Conservation (phyloP, 2,888 invertebrate genomes). For the Cenopis cana region DNA sequence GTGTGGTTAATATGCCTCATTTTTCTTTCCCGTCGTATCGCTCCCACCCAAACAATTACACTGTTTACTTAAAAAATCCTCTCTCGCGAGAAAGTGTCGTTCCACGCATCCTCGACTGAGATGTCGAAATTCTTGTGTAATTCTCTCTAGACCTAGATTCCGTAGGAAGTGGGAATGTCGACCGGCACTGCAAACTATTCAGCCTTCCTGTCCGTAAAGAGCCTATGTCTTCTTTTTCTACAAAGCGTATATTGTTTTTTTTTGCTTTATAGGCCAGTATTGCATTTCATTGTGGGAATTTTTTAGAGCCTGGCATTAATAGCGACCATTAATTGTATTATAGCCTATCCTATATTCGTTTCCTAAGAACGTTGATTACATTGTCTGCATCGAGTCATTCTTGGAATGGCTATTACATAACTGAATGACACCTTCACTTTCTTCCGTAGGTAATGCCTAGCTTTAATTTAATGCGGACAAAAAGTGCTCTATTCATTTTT, state of each 20-base stretch:
- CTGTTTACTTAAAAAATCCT: slow-evolving; percentile 35
- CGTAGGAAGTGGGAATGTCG: slow-evolving; percentile 50
- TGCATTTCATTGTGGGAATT: slow-evolving; percentile 65
- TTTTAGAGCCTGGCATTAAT: slow-evolving; percentile 58
- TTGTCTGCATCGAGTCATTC: slow-evolving; percentile 27
- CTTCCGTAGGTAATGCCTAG: slow-evolving; percentile 41
- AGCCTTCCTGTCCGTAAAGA: neutral
- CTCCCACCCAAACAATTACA: slow-evolving; percentile 18
- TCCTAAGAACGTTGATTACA: slow-evolving; percentile 28
- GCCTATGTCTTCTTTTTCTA: slow-evolving; percentile 1
- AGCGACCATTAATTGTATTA: slow-evolving; percentile 49
- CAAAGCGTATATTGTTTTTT: neutral
- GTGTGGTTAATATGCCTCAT: neutral
- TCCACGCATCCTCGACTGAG: slow-evolving; percentile 50
- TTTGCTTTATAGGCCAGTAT: neutral
- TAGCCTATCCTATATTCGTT: slow-evolving; percentile 13
- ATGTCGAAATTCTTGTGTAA: slow-evolving; percentile 53
- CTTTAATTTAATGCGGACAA: slow-evolving; percentile 35
- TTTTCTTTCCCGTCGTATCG: slow-evolving; percentile 20
- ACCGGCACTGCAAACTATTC: slow-evolving; percentile 34
- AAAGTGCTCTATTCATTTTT: slow-evolving; percentile 40
- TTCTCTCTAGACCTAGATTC: slow-evolving; percentile 51
- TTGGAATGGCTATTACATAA: slow-evolving; percentile 32
- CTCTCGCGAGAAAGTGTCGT: slow-evolving; percentile 42
- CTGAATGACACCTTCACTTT: slow-evolving; percentile 43